These are phyloP conservation scores for Marisa cornuarietis DNA, from an alignment of 1,140 invertebrate genomes.

Conservation along the genomic window DNA sequence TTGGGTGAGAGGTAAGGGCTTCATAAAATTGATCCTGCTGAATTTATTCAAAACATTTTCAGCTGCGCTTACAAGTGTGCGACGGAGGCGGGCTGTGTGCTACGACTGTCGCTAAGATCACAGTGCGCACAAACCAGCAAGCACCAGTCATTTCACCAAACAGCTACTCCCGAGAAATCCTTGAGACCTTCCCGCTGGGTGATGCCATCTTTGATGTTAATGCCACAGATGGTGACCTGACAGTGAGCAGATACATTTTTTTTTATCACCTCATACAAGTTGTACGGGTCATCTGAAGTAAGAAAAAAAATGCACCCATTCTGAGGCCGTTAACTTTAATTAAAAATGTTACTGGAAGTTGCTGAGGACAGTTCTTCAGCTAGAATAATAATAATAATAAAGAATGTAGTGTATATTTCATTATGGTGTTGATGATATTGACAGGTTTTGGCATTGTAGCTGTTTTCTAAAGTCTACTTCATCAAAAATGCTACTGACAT, in stretches of 20 bases:
- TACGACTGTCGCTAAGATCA: conserved; percentile 83
- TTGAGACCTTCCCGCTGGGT: conserved; percentile 73
- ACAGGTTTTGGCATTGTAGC: no score
- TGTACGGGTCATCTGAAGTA: conserved; percentile 24
- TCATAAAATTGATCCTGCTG: no score
- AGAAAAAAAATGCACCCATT: conserved; percentile 24
- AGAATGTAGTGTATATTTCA: no score
- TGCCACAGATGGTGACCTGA: conserved; percentile 59
- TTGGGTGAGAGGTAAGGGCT: no score
- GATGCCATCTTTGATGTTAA: conserved; percentile 70
- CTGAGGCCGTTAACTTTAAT: no score
- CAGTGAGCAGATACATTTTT: conserved; percentile 31
- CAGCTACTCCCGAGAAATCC: conserved; percentile 33
- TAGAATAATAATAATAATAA: no score
- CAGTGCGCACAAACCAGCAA: conserved; percentile 69
- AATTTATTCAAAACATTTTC: conserved; percentile 11
- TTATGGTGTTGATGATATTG: no score
- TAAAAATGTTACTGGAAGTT: no score
- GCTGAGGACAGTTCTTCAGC: no score
- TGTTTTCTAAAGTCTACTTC: no score
- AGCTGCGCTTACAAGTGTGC: conserved; percentile 68
- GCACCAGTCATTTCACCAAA: conserved; percentile 36
- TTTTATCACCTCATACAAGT: conserved; percentile 45
- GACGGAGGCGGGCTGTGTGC: conserved; percentile 88
- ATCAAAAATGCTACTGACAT: no score